Conservation (phyloP, 2,888 invertebrate genomes). For the Notocelia uddmanniana region DNA sequence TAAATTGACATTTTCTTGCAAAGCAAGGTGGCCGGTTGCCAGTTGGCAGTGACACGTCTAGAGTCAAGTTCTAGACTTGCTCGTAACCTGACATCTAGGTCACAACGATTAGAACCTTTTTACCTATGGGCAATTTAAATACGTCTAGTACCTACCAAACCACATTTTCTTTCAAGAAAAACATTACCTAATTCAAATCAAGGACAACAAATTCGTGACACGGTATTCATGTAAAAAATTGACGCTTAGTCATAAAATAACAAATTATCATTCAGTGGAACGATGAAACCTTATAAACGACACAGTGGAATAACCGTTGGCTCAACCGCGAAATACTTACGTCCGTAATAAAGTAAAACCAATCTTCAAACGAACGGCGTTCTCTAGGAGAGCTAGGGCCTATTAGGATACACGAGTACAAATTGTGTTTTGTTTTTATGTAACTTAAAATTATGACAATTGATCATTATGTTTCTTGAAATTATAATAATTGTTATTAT, state of each 20-base stretch:
- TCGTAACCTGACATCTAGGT: constrained; percentile 51
- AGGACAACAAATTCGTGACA: constrained; percentile 8
- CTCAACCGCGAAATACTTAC: not conserved
- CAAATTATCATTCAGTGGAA: constrained; percentile 56
- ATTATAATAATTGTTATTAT: no score
- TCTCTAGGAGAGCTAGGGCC: no score
- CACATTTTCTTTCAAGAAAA: constrained; percentile 23
- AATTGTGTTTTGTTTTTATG: no score
- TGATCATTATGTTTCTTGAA: no score
- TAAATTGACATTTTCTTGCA: constrained; percentile 32
- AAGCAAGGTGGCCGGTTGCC: constrained; percentile 29
- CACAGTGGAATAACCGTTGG: constrained; percentile 60
- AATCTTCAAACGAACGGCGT: no score
- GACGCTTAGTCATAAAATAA: constrained; percentile 35
- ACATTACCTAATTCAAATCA: constrained; percentile 8
- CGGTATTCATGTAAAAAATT: constrained; percentile 34
- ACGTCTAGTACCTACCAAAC: not conserved
- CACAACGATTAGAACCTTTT: constrained; percentile 49
- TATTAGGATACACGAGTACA: no score
- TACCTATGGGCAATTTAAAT: constrained; percentile 27
- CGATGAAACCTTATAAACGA: constrained; percentile 70
- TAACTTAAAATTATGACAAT: no score
- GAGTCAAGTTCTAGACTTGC: constrained; percentile 40
- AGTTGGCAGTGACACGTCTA: constrained; percentile 49
- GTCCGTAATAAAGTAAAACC: no score